Base-by-base conservation (phyloP, 2,888 invertebrate species). In the Arrhopalites spinosus region DNA sequence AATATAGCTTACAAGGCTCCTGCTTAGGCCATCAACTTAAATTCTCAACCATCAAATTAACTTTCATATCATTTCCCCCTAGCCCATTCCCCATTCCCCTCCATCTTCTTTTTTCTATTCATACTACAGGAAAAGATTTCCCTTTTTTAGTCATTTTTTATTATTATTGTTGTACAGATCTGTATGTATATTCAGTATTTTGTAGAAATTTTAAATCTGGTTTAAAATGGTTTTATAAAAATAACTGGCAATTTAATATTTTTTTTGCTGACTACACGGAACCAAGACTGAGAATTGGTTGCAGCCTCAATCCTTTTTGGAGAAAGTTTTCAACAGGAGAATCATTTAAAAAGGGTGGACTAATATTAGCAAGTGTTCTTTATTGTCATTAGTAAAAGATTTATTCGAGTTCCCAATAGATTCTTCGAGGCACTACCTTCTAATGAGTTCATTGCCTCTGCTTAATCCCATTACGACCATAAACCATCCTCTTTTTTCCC, bases 391-490 rank as follows among this genome's bases (percentile, higher is more conserved):
- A 50, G 59, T 20, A 25, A 23, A 23, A 23, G 20, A 59, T 59
- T 59, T 59, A 59, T 59, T 20, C 3, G 59, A 8, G 8, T 20
- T 7, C 20, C 59, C 17, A 59, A 59, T 59, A 59, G 59, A 59
- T 59, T 59, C 59, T 3, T 11, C 17, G 23, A 59, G 20, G 13
- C 36, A 36, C 5, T 23, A 13, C 59, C 23, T 8, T 23, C 8
- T 59, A 59, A 59, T 59, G 59, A 59, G 59, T 59, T 59, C 59
- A 59, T 59, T 59, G 59, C 20, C 59, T 23, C 59, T 59, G 59
- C 23, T 59, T 59, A 59, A 59, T 59, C 59, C 59, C 59, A 59
- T 59, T 59, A 59, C 25, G 25, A 20, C 50, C 50, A 15, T 50
- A 11, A 36, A 11, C 36, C 36, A 36, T 36, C 36, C 36, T 36